Conservation (phyloP, 2,888 invertebrate species). For the Trichogramma evanescens region DNA sequence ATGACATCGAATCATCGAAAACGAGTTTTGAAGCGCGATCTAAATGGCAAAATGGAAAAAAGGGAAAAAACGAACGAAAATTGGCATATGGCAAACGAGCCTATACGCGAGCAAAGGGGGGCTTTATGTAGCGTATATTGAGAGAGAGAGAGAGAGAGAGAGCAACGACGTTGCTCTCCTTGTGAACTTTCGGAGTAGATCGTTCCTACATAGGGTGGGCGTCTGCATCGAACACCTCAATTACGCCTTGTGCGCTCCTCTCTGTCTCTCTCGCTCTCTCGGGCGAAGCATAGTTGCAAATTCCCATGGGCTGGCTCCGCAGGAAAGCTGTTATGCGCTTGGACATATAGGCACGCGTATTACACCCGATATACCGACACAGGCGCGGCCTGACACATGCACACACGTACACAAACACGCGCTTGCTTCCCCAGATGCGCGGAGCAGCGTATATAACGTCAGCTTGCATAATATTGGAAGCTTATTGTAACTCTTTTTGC, state of each 20-base stretch:
- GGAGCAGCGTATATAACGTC: too few relatives aligned
- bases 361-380: too few relatives aligned
- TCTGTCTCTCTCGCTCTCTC: background rate
- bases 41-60: too few relatives aligned
- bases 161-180: background rate
- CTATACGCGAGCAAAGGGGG: background rate
- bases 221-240: slow-evolving; percentile 10
- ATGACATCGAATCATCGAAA: too few relatives aligned
- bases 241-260: background rate
- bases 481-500: too few relatives aligned
- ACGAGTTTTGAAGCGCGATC: too few relatives aligned
- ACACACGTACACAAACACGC: too few relatives aligned
- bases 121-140: background rate
- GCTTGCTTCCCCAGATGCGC: too few relatives aligned
- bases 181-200: background rate
- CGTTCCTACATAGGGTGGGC: background rate
- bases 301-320: slow-evolving; percentile 4
- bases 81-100: background rate
- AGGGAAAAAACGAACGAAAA: too few relatives aligned
- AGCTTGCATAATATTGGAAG: too few relatives aligned
- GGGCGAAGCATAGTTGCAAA: background rate
- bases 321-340: background rate
- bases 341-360: too few relatives aligned
- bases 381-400: too few relatives aligned
- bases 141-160: background rate